Evolutionary conservation across 2,888 invertebrate species (phyloP), one percentile per base, ranked within the genome.

Genomic region (Tridacna gigas): DNA sequence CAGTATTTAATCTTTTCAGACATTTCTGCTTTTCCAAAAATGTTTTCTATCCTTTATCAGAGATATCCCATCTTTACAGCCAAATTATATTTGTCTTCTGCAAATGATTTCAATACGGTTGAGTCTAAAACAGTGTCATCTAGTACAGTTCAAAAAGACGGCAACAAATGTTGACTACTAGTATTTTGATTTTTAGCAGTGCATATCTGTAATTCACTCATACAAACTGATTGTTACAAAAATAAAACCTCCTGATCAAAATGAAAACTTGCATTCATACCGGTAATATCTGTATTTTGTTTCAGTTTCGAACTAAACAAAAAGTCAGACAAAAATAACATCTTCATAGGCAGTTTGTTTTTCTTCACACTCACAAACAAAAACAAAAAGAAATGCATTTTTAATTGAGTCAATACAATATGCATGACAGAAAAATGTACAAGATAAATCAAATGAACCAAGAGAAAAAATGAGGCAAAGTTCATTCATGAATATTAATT

Each of bases 351-450:
- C 83, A 83, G 83, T 83, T 74, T 77, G 69, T 79, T 79, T 60
- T 60, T 74, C 22, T 60, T 74, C 56, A 63, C 26, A 37, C 20
- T 51, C n/a, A 12, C 71, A 71, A n/a, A 71, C 15, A 60, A 74
- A 45, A 75, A 47, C 73, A n/a, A 56, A 56, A 63, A 15, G 48
- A 79, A 84, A 84, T 73, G 67, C 60, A 74, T 69, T 48, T 37
- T 37, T 56, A 61, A 78, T 74, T 80, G 84, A 78, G 69, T 84
- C 84, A 80, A 84, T 80, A 80, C 84, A 84, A 80, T 71, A 78
- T 77, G 77, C 71, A 84, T 80, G 80, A 77, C 45, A 76, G 37
- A 63, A 5, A 47, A 63, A 76, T n/a, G 76, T 69, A 69, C 47
- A 69, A 45, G 13, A 20, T 45, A 18, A 45, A 69, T 45, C 5